These are phyloP conservation scores for Acrobasis consociella DNA, from an alignment of 2,888 invertebrate genomes.

Conservation along the genomic window DNA sequence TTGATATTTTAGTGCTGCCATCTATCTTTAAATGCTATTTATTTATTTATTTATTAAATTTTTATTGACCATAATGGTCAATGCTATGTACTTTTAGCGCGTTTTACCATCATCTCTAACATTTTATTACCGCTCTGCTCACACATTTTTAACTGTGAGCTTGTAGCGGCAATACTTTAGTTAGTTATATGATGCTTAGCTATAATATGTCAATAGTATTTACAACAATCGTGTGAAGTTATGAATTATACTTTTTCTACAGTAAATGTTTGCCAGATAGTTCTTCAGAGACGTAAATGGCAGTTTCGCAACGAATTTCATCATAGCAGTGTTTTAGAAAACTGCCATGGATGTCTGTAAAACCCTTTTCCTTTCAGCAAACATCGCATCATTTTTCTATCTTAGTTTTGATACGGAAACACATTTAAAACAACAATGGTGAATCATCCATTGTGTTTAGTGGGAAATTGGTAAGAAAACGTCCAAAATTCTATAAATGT, in stretches of 20 bases:
- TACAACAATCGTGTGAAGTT: no score
- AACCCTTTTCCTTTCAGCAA: conserved; percentile 62
- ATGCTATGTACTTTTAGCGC: no score
- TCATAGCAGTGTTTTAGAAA: conserved; percentile 27
- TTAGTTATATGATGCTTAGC: no score
- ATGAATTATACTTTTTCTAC: not conserved
- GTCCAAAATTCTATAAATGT: conserved; percentile 57
- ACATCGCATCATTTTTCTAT: conserved; percentile 47
- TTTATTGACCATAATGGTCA: no score
- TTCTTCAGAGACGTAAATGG: conserved; percentile 55
- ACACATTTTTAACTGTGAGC: not conserved
- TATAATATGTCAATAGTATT: no score
- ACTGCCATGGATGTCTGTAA: conserved; percentile 58
- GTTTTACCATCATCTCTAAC: not conserved
- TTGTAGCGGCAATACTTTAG: not conserved
- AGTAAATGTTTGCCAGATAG: conserved; percentile 58
- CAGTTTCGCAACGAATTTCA: conserved; percentile 44
- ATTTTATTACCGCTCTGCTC: not conserved
- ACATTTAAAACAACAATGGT: conserved; percentile 47
- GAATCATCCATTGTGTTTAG: conserved; percentile 50
- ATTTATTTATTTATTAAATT: no score
- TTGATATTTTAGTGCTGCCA: no score
- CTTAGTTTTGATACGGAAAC: conserved; percentile 57
- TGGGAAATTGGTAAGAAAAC: conserved; percentile 68
- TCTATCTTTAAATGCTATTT: no score